These are phyloP conservation scores for Arenicola marina DNA, from an alignment of 2,888 invertebrate species.

Conservation along the genomic window DNA sequence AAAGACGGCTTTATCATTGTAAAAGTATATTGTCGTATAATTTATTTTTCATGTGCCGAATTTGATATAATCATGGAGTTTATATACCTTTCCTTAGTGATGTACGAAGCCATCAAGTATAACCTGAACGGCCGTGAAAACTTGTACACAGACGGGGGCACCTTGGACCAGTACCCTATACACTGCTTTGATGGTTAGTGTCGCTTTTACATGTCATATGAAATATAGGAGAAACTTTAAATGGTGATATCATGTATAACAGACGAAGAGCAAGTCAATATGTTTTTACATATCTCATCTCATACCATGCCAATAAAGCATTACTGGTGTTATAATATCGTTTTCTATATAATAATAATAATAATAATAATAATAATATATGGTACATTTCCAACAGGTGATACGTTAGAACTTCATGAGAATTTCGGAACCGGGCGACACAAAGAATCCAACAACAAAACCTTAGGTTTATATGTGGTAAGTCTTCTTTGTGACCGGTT, in stretches of 20 bases:
- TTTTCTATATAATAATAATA: no score
- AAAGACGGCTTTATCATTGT: neutral
- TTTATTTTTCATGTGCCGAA: no score
- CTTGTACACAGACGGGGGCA: constrained; percentile 35
- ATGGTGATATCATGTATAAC: neutral
- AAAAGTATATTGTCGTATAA: neutral
- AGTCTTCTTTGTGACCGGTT: neutral
- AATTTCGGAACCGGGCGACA: no score
- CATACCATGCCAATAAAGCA: no score
- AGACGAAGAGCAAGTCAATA: no score
- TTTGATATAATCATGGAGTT: no score
- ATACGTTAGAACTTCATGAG: no score
- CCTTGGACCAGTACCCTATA: constrained; percentile 36
- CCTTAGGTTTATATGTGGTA: constrained; percentile 35
- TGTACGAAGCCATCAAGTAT: constrained; percentile 30
- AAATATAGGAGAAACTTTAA: neutral
- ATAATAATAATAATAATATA: no score
- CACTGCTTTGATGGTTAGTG: constrained; percentile 34
- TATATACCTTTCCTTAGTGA: constrained; percentile 19
- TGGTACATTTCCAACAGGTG: no score
- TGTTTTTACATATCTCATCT: no score
- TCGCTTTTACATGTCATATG: neutral
- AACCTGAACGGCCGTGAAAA: constrained; percentile 25
- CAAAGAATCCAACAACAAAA: constrained; percentile 21
- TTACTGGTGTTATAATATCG: neutral